Percentiles rank a stretch among this genome's conserved stretches.
These are phyloP conservation scores for Lepidocolaptes lacrymiger DNA, from an alignment of 2,797 vertebrate genomes.

Conservation along the genomic window DNA sequence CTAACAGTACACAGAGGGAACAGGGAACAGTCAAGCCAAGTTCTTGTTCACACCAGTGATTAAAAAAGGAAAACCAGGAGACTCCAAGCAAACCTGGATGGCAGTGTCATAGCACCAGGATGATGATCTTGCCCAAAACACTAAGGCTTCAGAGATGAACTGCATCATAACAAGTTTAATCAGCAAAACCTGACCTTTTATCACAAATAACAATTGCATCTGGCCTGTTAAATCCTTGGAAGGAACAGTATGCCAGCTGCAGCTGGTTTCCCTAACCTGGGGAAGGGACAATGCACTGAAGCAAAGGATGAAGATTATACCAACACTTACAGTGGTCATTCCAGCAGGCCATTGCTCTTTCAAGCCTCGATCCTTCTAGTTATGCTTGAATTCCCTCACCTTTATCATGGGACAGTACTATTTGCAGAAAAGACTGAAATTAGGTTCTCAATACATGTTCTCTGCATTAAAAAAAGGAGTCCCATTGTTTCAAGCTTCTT, in stretches of 20 bases:
- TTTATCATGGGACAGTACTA: not conserved
- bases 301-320: not conserved
- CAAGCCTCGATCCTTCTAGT: not conserved
- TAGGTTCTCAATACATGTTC: not conserved
- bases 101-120: not conserved
- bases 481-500: not conserved
- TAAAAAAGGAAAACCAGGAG: not conserved
- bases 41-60: rapidly evolving
- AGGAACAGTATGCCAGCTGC: not conserved
- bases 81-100: not conserved
- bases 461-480: not conserved
- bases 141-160: not conserved
- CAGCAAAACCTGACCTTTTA: not conserved
- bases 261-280: not conserved
- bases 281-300: not conserved
- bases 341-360: not conserved
- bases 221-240: not conserved
- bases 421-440: not conserved
- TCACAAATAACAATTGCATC: not conserved
- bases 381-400: not conserved
- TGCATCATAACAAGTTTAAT: not conserved
- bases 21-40: not conserved
- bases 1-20: not conserved
- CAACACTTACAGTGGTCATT: not conserved
- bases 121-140: not conserved